These are phyloP conservation scores for Phalacrocorax brasilianus DNA, from an alignment of 2,113 vertebrate genomes.

Conservation along the genomic window DNA sequence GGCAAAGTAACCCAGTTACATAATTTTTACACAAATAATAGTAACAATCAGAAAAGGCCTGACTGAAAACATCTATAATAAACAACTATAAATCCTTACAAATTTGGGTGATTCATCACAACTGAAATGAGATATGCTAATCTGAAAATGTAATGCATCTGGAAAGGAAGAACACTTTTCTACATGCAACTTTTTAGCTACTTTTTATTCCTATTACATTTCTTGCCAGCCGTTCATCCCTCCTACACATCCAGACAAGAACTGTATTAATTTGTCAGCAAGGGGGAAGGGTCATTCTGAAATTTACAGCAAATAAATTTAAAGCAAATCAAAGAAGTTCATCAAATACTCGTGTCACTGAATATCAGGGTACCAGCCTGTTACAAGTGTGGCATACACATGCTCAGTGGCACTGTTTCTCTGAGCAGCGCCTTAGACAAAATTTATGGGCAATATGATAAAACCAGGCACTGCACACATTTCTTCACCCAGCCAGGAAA, in stretches of 20 bases:
- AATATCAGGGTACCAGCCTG: not conserved
- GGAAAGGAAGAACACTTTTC: not conserved
- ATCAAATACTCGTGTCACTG: not conserved
- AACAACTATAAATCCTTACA: not conserved
- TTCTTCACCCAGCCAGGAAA: not conserved
- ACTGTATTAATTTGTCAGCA: not conserved
- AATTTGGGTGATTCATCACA: not conserved
- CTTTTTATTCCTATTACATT: not conserved
- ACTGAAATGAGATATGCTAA: not conserved
- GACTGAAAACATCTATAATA: not conserved
- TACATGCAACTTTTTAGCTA: not conserved
- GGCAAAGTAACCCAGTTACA: not conserved
- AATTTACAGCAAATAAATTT: not conserved
- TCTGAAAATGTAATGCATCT: not conserved
- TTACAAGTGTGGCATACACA: not conserved
- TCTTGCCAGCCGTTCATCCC: not conserved
- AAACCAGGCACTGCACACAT: not conserved
- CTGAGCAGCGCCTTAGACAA: not conserved
- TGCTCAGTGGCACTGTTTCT: not conserved
- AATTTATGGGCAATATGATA: not conserved
- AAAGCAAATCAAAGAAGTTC: not conserved
- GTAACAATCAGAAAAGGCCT: not conserved
- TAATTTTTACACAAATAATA: not conserved
- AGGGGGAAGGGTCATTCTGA: not conserved
- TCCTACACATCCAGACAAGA: not conserved